These are phyloP conservation scores for Pectinophora gossypiella DNA, from an alignment of 1,140 invertebrate species.

Conservation along the genomic window DNA sequence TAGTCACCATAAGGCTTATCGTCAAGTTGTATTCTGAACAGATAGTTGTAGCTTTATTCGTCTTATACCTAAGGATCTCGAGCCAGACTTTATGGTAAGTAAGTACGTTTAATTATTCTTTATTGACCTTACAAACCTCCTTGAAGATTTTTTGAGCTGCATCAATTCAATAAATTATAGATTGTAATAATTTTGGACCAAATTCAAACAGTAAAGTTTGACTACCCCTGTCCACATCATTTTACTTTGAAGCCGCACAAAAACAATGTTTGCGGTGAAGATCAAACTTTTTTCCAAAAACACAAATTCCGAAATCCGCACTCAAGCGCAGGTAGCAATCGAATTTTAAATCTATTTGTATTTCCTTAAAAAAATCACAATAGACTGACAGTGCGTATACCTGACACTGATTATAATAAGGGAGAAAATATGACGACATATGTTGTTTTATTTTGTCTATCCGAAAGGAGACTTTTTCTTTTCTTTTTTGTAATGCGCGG, in stretches of 20 bases:
- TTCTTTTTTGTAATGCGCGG: not conserved
- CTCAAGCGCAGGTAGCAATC: conserved; percentile 65
- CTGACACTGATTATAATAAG: conserved; percentile 70
- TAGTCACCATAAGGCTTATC: too few relatives aligned
- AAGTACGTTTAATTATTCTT: too few relatives aligned
- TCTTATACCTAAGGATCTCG: too few relatives aligned
- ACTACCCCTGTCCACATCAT: not conserved
- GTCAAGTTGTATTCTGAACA: too few relatives aligned
- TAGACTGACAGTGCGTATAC: conserved; percentile 51
- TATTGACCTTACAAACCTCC: too few relatives aligned
- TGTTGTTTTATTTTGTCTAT: conserved; percentile 51
- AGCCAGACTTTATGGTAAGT: too few relatives aligned
- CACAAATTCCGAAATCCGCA: conserved; percentile 63
- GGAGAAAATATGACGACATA: conserved; percentile 69
- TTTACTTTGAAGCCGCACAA: conserved; percentile 36
- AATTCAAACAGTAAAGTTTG: too few relatives aligned
- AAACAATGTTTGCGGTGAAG: conserved; percentile 71
- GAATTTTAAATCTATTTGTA: conserved; percentile 67
- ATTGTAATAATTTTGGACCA: too few relatives aligned
- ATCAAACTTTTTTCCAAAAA: conserved; percentile 56
- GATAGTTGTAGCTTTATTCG: too few relatives aligned
- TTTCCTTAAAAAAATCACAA: conserved; percentile 68
- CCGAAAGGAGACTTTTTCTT: conserved; percentile 4
- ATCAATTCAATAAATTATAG: too few relatives aligned
- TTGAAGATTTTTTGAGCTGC: too few relatives aligned